phyloP scores from a whole-genome alignment of 2,797 vertebrate species.

The Spatula versicolor region DNA sequence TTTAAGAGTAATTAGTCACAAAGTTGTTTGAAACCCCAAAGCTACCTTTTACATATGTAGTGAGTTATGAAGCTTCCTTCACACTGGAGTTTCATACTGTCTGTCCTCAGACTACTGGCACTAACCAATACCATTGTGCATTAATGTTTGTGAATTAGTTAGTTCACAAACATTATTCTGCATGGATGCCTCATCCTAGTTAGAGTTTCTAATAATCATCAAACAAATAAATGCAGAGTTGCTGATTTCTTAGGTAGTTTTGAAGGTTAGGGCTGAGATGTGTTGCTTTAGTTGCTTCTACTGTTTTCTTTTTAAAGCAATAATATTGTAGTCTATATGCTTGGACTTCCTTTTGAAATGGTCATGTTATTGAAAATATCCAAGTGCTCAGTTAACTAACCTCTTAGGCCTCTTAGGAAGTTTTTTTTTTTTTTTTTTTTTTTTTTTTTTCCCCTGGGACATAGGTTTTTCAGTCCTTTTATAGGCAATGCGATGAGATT shows the following conservation, averaged over 20 bases:
- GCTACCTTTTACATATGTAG: not conserved
- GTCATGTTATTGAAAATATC: not conserved
- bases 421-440: no score
- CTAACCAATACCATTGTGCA: not conserved
- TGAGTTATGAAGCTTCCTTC: not conserved
- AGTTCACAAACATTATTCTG: not conserved
- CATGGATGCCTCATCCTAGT: not conserved
- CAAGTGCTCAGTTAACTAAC: not conserved
- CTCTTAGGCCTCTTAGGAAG: not conserved
- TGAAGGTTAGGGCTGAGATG: not conserved
- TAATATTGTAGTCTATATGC: not conserved
- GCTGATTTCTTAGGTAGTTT: not conserved
- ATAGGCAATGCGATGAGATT: not conserved
- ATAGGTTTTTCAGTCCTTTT: not conserved
- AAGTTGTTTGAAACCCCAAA: constrained; percentile 12
- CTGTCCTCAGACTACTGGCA: not conserved
- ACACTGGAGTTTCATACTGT: not conserved
- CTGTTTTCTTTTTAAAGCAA: not conserved
- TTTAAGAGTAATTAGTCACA: constrained; percentile 25
- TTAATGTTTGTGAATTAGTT: not conserved
- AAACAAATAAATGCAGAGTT: not conserved
- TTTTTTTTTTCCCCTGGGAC: not conserved
- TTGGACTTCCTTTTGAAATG: not conserved
- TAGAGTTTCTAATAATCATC: not conserved
- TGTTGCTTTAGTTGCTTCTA: not conserved